Conservation (phyloP, 2,888 invertebrate species). For the Drosophila rellima region DNA sequence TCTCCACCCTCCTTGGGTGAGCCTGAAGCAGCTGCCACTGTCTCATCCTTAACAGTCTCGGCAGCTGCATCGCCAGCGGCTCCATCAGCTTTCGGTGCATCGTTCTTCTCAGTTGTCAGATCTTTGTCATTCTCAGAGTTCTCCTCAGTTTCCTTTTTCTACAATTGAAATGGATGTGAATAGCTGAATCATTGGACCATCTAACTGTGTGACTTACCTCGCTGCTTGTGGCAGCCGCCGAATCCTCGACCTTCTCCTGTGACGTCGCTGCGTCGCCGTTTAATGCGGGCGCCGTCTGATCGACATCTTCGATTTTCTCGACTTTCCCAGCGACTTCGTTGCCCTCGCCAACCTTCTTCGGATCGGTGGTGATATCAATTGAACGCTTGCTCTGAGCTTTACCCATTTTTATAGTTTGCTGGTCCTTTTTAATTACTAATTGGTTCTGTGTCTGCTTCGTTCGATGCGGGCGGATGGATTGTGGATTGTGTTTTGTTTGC, state of each 20-base stretch:
- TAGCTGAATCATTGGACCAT: background rate
- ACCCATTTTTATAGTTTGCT: constrained; percentile 88
- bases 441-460: constrained; percentile 45
- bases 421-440: constrained; percentile 84
- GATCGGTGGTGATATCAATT: constrained; percentile 92
- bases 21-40: constrained; percentile 36
- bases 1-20: constrained; percentile 77
- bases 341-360: constrained; percentile 86
- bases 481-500: constrained; percentile 4
- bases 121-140: constrained; percentile 89
- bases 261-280: constrained; percentile 89
- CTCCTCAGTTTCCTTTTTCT: constrained; percentile 88
- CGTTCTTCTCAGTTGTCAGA: constrained; percentile 89
- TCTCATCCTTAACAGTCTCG: constrained; percentile 75
- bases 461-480: background rate
- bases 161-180: constrained; percentile 14
- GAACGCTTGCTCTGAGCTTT: constrained; percentile 95
- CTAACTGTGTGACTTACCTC: no score
- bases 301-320: constrained; percentile 91
- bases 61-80: constrained; percentile 51
- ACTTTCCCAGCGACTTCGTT: constrained; percentile 90
- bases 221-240: constrained; percentile 46
- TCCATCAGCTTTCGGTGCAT: constrained; percentile 60
- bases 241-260: constrained; percentile 88
- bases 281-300: constrained; percentile 86